phyloP scores from a whole-genome alignment of 2,797 vertebrate genomes.

The Melanotaenia boesemani region DNA sequence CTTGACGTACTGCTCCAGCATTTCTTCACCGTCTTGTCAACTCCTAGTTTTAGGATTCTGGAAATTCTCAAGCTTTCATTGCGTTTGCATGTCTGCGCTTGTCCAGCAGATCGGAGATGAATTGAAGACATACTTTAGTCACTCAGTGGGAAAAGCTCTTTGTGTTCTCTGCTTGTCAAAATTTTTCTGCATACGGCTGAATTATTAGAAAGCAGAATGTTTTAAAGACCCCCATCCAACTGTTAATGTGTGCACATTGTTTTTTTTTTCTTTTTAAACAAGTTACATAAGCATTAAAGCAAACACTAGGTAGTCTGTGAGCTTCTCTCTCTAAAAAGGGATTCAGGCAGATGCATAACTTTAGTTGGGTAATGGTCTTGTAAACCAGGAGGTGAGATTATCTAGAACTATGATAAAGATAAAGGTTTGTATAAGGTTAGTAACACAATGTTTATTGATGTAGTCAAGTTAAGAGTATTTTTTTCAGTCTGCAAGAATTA shows the following conservation, averaged over 20 bases:
- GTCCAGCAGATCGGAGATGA: slow-evolving; percentile 49
- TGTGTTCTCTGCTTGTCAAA: not conserved
- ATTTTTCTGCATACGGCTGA: slow-evolving; percentile 6
- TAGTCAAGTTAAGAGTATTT: not conserved
- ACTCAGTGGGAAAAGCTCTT: slow-evolving; percentile 39
- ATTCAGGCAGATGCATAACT: not conserved
- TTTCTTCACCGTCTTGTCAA: not conserved
- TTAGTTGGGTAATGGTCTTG: not conserved
- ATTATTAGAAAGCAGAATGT: slow-evolving; percentile 5
- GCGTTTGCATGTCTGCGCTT: slow-evolving; percentile 64
- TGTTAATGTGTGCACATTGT: not conserved
- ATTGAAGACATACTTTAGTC: slow-evolving; percentile 53
- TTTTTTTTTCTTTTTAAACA: not conserved
- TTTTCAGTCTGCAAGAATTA: too few relatives aligned
- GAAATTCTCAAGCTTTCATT: slow-evolving; percentile 24
- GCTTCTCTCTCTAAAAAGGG: not conserved
- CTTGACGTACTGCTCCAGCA: not conserved
- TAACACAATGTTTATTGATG: not conserved
- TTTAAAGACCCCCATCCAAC: not conserved
- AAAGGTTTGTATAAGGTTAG: not conserved
- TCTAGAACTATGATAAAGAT: not conserved
- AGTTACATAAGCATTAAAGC: not conserved
- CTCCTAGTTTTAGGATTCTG: not conserved
- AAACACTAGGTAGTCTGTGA: not conserved
- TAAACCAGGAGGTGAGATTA: not conserved